Percentiles rank a stretch among this genome's conserved stretches.
Evolutionary conservation across 2,888 invertebrate genomes (phyloP).

Genomic region (Sminthurinus aureus): DNA sequence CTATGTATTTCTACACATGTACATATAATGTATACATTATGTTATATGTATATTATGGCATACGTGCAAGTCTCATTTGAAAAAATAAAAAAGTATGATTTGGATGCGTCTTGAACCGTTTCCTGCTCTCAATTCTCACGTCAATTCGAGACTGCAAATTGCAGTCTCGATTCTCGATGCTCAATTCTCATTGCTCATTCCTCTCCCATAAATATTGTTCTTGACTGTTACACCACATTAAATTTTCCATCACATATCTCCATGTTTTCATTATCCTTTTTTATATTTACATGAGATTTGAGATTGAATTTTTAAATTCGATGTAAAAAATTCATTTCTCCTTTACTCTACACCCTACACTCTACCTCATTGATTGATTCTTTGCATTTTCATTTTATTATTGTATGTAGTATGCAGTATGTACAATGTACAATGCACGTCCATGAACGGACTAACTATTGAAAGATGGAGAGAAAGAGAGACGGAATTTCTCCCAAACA

Average conservation of each 20-base stretch:
- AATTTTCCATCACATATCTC: background rate
- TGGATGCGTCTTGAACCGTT: conserved; percentile 9
- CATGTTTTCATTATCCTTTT: background rate
- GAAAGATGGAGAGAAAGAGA: background rate
- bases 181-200: too few species aligned
- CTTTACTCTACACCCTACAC: too few species aligned
- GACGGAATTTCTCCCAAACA: background rate
- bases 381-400: background rate
- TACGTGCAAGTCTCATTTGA: background rate
- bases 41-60: too few species aligned
- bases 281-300: background rate
- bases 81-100: background rate
- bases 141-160: background rate
- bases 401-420: background rate
- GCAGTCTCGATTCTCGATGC: background rate
- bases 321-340: background rate
- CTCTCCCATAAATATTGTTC: too few species aligned
- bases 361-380: too few species aligned
- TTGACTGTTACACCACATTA: background rate
- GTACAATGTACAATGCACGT: background rate
- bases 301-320: background rate
- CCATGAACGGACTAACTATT: too few species aligned
- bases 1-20: too few species aligned
- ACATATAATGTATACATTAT: too few species aligned
- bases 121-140: conserved; percentile 11